phyloP scores from a whole-genome alignment of 2,113 vertebrate genomes.

The Dipodomys ordii region DNA sequence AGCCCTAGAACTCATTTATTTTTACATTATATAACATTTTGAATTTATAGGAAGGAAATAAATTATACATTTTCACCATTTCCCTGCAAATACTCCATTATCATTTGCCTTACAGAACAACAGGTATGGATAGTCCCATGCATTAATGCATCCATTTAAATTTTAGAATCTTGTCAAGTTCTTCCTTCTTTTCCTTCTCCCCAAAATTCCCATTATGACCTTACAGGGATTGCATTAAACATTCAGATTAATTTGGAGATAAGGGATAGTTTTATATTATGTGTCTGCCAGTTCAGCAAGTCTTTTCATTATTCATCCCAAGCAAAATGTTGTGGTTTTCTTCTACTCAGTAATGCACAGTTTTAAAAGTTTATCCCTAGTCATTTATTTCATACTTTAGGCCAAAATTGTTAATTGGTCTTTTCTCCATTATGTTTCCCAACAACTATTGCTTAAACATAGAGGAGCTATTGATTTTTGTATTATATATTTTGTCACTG shows the following conservation, averaged over 20 bases:
- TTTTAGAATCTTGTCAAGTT: conserved; percentile 33
- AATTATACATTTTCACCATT: conserved; percentile 59
- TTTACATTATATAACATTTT: conserved; percentile 60
- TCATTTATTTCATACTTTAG: conserved; percentile 6
- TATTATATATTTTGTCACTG: conserved; percentile 71
- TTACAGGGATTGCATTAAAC: conserved; percentile 59
- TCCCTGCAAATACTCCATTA: conserved; percentile 9
- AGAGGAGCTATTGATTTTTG: conserved; percentile 55
- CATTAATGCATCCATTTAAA: conserved; percentile 56
- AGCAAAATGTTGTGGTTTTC: conserved; percentile 33
- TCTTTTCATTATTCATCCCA: conserved; percentile 39
- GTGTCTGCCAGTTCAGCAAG: background rate
- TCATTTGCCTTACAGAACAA: conserved; percentile 42
- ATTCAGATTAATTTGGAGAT: conserved; percentile 33
- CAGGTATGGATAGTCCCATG: background rate
- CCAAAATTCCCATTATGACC: background rate
- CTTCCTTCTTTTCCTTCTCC: background rate
- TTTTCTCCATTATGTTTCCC: conserved; percentile 51
- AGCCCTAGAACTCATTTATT: conserved; percentile 49
- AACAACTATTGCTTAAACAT: conserved; percentile 63
- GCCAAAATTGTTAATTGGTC: conserved; percentile 56
- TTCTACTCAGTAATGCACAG: conserved; percentile 28
- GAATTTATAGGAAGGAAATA: conserved; percentile 50
- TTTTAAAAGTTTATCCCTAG: conserved; percentile 53
- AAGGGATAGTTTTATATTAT: conserved; percentile 14